Base-by-base conservation (phyloP, 2,797 vertebrate genomes). In the Chlorospingus flavigularis region DNA sequence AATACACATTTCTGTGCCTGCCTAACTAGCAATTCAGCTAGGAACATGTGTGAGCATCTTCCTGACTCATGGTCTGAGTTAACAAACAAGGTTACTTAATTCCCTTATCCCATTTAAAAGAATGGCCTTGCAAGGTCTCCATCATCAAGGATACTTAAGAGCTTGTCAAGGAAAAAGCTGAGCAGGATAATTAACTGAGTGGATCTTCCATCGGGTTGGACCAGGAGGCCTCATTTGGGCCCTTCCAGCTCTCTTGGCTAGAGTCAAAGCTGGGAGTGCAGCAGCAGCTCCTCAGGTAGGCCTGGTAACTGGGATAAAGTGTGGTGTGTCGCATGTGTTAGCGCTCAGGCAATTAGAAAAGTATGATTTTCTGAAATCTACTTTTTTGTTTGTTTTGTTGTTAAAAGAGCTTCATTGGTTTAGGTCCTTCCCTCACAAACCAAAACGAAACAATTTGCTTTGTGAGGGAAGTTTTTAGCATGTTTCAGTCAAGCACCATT, bases 181-280 rank as follows among this genome's bases (percentile, higher is more conserved):
- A 50, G 21, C 19, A 63, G 26, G 63, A 54, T 42, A 72, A 91
- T 17, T 48, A 60, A 72, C 18, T 51, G 37, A 66, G 17, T 39
- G 8, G 17, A 12, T 57, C 45, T 74, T 43, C 48, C 30, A 15
- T 0, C 13, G 33, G 20, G 11, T 5, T 40, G 28, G 31, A n/a
- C 5, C 1, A 1, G 17, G 21, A 11, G 28, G 63, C 26, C 31
- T 72, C 28, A 11, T 28, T 11, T 2, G 3, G 11, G 18, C 12
- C 13, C 7, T 43, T 57, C 30, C 20, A 42, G 23, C 12, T 33
- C 16, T 72, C 39, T 26, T n/a, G 51, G 23, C 26, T 65, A 7
- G 3, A 28, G 2, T 6, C 0, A 6, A 72, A 78, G 33, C 14
- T 1, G 1, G 6, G 25, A 33, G 10, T 4, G 9, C 40, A 48